Base-by-base conservation (phyloP, 2,113 vertebrate species). In the Pogonocichla stellata region DNA sequence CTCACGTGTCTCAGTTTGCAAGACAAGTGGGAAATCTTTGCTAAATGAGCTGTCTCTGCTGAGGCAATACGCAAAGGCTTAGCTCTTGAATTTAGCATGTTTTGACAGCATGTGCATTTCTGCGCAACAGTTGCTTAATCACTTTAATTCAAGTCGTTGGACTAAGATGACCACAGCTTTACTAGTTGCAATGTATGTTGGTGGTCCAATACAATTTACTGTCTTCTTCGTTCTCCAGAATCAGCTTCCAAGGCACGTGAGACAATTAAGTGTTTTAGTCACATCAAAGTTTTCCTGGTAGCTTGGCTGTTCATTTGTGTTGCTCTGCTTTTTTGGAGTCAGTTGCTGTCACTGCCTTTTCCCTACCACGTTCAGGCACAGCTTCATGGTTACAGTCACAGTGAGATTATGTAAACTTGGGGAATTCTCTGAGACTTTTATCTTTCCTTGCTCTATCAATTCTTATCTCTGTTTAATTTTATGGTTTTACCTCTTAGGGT, bases 401-500 rank as follows among this genome's bases (percentile, higher is more conserved):
- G 13, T 65, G 45, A 48, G 36, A 83, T 88, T 45, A 34, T 71
- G 23, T 62, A 28, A 89, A 71, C 8, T 13, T 80, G 40, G 5
- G 43, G 19, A 69, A 54, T 43, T 58, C 9, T 83, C 23, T 3
- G 17, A 50, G 36, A 62, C 38, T 87, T 80, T 48, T 73, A 34
- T 64, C 64, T 19, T 88, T 86, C 22, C 23, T 66, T 75, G 19
- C 13, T 79, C 3, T 88, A 15, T 85, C 18, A 9, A 2, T 82
- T 80, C 67, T 77, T 72, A 86, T 17, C 9, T 66, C 57, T 75
- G 10, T 92, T 82, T 98, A 22, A 98, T 95, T 79, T 61, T 40
- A 23, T 90, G 80, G 25, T 96, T 97, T 95, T 97, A 56, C 96
- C 64, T 97, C 86, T 83, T 94, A 98, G 97, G 90, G 94, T 88